phyloP scores from a whole-genome alignment of 2,797 vertebrate genomes.

The Euphonia xanthogaster region DNA sequence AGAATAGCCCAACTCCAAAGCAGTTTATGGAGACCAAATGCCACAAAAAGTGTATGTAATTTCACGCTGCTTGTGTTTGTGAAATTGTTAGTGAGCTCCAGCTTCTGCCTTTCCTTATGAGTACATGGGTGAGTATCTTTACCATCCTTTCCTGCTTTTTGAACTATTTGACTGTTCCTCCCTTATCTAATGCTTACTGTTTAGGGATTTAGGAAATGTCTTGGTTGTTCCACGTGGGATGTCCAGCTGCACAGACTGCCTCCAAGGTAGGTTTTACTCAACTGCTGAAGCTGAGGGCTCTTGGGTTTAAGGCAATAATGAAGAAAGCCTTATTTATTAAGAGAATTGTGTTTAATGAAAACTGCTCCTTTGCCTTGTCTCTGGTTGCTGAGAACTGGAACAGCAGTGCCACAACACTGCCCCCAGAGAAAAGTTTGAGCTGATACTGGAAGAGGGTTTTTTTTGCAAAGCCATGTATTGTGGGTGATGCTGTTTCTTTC shows the following conservation, averaged over 20 bases:
- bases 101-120: neutral
- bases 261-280: neutral
- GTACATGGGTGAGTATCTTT: neutral
- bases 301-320: neutral
- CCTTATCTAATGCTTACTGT: neutral
- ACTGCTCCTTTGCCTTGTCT: neutral
- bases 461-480: rapidly evolving
- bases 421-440: rapidly evolving
- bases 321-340: neutral
- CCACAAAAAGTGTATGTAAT: rapidly evolving
- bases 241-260: neutral
- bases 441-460: neutral
- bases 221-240: rapidly evolving
- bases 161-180: neutral
- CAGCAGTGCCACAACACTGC: neutral
- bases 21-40: neutral
- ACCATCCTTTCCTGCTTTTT: neutral
- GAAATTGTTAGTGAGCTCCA: neutral
- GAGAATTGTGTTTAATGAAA: too few relatives aligned
- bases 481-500: neutral
- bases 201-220: neutral
- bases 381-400: neutral
- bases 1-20: neutral
- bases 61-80: neutral
- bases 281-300: neutral